phyloP scores from a whole-genome alignment of 2,888 invertebrate genomes.

The Ariolimax columbianus region DNA sequence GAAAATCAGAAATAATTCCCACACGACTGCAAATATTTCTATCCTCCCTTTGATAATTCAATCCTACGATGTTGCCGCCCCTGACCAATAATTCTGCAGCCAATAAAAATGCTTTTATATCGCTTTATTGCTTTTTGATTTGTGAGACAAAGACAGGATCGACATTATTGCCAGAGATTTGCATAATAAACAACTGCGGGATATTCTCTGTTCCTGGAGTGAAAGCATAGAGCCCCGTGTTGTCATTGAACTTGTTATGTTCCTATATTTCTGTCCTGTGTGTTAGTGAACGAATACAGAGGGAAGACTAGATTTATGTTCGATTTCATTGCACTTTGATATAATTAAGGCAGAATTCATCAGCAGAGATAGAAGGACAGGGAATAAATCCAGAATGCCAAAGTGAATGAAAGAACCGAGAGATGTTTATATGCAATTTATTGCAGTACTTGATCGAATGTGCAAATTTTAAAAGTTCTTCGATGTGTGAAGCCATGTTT shows the following conservation, averaged over 20 bases:
- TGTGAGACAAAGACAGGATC: background rate
- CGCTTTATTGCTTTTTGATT: constrained; percentile 29
- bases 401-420: background rate
- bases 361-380: background rate
- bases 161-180: constrained; percentile 15
- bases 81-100: background rate
- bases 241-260: background rate
- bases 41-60: no score
- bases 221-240: background rate
- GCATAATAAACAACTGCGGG: constrained; percentile 23
- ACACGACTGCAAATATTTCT: no score
- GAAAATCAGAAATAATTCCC: no score
- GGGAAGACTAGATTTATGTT: constrained; percentile 22
- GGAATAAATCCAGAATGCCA: background rate
- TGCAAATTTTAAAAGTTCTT: background rate
- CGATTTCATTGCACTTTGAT: constrained; percentile 14
- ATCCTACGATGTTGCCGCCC: background rate
- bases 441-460: constrained; percentile 25
- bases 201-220: background rate
- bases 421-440: constrained; percentile 2
- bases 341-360: constrained; percentile 21
- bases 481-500: background rate
- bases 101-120: constrained; percentile 2
- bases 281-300: background rate
- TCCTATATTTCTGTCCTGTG: background rate